Evolutionary conservation across 2,888 invertebrate genomes (phyloP).

Genomic region (Cryptophagus acutangulus): DNA sequence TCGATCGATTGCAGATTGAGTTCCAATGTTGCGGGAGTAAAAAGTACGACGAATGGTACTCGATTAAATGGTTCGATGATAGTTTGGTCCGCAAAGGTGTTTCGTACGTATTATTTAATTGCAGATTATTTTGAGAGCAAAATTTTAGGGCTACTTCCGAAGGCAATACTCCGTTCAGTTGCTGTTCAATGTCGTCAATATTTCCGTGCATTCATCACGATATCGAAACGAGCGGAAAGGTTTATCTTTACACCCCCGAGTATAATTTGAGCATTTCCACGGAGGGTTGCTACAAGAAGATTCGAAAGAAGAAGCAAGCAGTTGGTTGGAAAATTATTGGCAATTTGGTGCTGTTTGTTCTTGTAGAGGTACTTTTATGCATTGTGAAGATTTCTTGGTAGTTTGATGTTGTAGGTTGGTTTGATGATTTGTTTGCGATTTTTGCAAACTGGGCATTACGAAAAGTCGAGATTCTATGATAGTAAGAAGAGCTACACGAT

Average conservation of each 20-base stretch:
- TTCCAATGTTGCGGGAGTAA: slow-evolving; percentile 61
- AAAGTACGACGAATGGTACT: slow-evolving; percentile 59
- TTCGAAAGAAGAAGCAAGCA: slow-evolving; percentile 34
- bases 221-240: slow-evolving; percentile 51
- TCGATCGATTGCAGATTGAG: slow-evolving; percentile 58
- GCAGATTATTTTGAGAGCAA: too few relatives aligned
- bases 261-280: slow-evolving; percentile 43
- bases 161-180: slow-evolving; percentile 60
- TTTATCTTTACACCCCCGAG: slow-evolving; percentile 54
- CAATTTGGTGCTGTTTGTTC: slow-evolving; percentile 32
- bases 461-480: slow-evolving; percentile 28
- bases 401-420: slow-evolving; percentile 17
- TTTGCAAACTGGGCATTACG: slow-evolving; percentile 43
- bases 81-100: slow-evolving; percentile 42
- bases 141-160: slow-evolving; percentile 20
- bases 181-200: slow-evolving; percentile 54
- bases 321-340: slow-evolving; percentile 41
- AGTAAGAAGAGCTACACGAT: background rate
- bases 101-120: slow-evolving; percentile 21
- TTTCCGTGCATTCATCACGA: slow-evolving; percentile 59
- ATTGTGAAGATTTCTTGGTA: background rate
- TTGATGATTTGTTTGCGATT: slow-evolving; percentile 32
- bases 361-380: slow-evolving; percentile 32
- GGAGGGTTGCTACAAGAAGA: slow-evolving; percentile 40
- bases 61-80: slow-evolving; percentile 54